Base-by-base conservation (phyloP, 1,140 invertebrate genomes). In the Achatina immaculata region DNA sequence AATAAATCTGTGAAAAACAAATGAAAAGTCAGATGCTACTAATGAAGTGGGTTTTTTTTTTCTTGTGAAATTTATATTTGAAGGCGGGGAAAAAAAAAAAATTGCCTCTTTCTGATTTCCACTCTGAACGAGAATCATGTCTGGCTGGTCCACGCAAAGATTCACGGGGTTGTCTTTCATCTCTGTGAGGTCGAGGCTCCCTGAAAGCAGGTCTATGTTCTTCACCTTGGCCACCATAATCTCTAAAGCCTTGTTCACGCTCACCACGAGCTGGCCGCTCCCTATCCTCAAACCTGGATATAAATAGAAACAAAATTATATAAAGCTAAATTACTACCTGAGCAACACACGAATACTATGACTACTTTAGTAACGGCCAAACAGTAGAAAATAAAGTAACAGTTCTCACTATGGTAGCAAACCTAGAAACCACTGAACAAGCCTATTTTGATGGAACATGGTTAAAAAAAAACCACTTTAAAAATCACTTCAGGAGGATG, bases 101-200 rank as follows among this genome's bases (percentile, higher is more conserved):
- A 62, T 55, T 62, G 72, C 78, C 78, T 80, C 78, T 69, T 42
- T 80, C 78, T 3, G 66, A 48, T 72, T 80, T 80, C 78, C 78
- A 80, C 9, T 80, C 78, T 28, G 21, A 16, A 28, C 78, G 55
- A 34, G 78, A 72, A 34, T 80, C 78, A 40, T 72, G 66, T 31
- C 78, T 69, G 19, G 1, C 11, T 19, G 36, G 43, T 11, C 66
- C 66, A 34, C 78, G 42, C 21, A 16, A 45, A 43, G 66, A 51
- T 0, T 71, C 68, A 34, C 78, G 36, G 9, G 40, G 21, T 58
- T 40, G 14, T 42, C 78, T 69, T 21, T 24, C 24, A 21, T 66
- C 78, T 40, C 78, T 78, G 21, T 7, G 65, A n/a, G 36, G 31
- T 43, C 76, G 40, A 19, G 71, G 66, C 48, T 80, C 78, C 31